Evolutionary conservation across 1,140 invertebrate species (phyloP), one percentile per base, ranked within the genome.

Genomic region (Hesperophylax magnus): DNA sequence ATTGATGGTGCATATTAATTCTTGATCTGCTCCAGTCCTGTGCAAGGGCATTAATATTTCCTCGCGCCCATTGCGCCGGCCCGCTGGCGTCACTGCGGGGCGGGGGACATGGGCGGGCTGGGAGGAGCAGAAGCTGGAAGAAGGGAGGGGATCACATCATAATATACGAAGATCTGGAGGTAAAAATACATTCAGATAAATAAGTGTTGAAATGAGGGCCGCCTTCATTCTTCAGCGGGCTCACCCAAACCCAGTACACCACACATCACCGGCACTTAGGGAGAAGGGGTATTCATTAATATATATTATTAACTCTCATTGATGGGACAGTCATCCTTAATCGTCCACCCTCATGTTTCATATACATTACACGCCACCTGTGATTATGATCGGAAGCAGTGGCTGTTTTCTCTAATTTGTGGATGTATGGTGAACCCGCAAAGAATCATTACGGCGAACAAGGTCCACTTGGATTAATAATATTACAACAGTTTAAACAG

Each of bases 151-250:
- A 67, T 27, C 63, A 47, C 69, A 53, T 24, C 69, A 47, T 47
- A 47, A 72, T 52, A 52, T 18, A 75, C 22, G 8, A 58, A 60
- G 72, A 76, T 60, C 69, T 39, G 56, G 24, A 76, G 72, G 72
- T 76, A 76, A 76, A 76, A 76, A 76, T 76, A 76, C 20, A 75
- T 75, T 75, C 14, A 56, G 54, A 75, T 75, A 58, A 76, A 76
- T 76, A 76, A 58, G 22, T 53, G 67, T 20, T 52, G 69, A 54
- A 72, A 72, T 54, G 47, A 72, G 69, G 69, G 69, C 69, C 69
- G 69, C 69, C 69, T 72, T 52, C n/a, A 52, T 72, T 54, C 53
- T 72, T 72, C 18, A 54, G 27, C 47, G 20, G 52, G 63, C 18
- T 72, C 69, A 24, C 52, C 22, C 18, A 39, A 17, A 24, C 52